Percentiles rank a stretch among this genome's conserved stretches.
Evolutionary conservation across 2,888 invertebrate genomes (phyloP).

Genomic region (Heliothis peltigera): DNA sequence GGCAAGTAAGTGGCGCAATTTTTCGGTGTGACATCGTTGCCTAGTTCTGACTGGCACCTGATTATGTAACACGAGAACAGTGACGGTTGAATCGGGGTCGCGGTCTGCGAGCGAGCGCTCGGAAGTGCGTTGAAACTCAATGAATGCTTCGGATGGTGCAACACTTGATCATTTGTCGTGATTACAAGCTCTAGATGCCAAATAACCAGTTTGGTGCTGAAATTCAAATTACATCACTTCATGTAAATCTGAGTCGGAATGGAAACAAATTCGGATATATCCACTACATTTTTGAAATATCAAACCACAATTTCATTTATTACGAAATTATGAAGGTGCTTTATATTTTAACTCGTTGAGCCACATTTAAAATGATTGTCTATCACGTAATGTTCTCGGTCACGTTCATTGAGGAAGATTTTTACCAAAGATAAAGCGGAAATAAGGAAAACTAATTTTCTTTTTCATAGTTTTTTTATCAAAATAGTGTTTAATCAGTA

Average conservation of each 20-base stretch:
- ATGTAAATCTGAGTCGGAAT: slow-evolving; percentile 7
- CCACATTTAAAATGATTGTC: too few relatives aligned
- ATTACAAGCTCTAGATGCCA: slow-evolving; percentile 51
- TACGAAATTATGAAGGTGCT: background rate
- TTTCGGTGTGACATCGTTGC: slow-evolving; percentile 89
- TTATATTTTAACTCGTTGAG: too few relatives aligned
- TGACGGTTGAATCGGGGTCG: slow-evolving; percentile 85
- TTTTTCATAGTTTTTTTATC: too few relatives aligned
- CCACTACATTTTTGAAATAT: background rate
- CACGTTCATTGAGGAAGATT: too few relatives aligned
- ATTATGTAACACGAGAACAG: slow-evolving; percentile 88
- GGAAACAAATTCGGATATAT: background rate
- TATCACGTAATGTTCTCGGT: too few relatives aligned
- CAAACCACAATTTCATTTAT: background rate
- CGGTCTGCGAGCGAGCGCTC: slow-evolving; percentile 79
- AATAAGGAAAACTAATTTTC: too few relatives aligned
- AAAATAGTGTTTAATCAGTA: background rate
- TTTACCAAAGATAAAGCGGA: too few relatives aligned
- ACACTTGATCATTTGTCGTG: slow-evolving; percentile 63
- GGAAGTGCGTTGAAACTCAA: slow-evolving; percentile 76
- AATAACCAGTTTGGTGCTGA: slow-evolving; percentile 27
- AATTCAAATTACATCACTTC: slow-evolving; percentile 47
- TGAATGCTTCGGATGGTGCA: slow-evolving; percentile 65
- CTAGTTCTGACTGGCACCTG: slow-evolving; percentile 86
- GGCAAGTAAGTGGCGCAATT: slow-evolving; percentile 85